Evolutionary conservation across 1,140 invertebrate genomes (phyloP).

Genomic region (Glossosoma conforme): DNA sequence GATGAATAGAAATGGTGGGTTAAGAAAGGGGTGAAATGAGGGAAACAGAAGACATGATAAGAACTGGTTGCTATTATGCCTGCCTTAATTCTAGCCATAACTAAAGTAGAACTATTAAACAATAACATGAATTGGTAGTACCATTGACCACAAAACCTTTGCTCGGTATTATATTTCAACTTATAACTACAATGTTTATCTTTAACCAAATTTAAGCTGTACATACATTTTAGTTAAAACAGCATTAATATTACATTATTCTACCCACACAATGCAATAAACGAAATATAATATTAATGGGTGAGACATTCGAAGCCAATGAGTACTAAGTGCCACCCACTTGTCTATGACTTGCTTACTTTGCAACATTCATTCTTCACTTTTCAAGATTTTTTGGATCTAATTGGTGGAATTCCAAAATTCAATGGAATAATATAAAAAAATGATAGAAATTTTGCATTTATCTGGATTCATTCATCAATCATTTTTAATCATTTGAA

Average conservation of each 20-base stretch:
- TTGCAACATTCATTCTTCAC: too few relatives aligned
- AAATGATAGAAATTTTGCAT: too few relatives aligned
- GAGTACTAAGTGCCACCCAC: too few relatives aligned
- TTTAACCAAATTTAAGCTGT: constrained; percentile 12
- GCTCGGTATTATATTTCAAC: constrained; percentile 22
- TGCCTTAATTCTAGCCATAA: constrained; percentile 19
- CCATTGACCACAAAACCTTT: constrained; percentile 30
- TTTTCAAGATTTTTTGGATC: too few relatives aligned
- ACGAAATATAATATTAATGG: constrained; percentile 2
- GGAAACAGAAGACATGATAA: background rate
- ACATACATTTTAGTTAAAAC: constrained; percentile 22
- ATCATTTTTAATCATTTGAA: too few relatives aligned
- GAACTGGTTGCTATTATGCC: constrained; percentile 1
- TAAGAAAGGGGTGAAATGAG: constrained; percentile 8
- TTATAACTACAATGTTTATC: constrained; percentile 19
- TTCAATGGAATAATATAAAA: too few relatives aligned
- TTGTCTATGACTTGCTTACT: too few relatives aligned
- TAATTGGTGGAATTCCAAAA: too few relatives aligned
- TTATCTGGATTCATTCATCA: too few relatives aligned
- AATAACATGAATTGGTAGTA: constrained; percentile 30
- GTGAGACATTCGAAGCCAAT: background rate
- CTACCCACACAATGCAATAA: constrained; percentile 20
- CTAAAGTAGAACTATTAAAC: constrained; percentile 28
- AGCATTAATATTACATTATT: constrained; percentile 15
- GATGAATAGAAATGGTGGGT: background rate